Evolutionary conservation across 2,113 vertebrate genomes (phyloP), one percentile per base, ranked within the genome.

Genomic region (Cheilinus undulatus): DNA sequence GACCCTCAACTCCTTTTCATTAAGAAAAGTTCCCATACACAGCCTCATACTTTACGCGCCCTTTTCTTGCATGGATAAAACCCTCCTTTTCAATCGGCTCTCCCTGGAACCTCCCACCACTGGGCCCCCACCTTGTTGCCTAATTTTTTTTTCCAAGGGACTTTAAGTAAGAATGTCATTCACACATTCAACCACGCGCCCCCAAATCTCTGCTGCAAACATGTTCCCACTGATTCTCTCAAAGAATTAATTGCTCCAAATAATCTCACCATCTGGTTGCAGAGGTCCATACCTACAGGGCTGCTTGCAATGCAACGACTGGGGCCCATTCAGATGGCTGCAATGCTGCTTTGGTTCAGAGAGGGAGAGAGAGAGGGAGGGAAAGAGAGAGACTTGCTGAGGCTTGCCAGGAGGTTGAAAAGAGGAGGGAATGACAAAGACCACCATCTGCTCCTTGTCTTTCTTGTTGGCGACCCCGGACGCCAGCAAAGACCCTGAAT

Each of bases 201-300:
- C 82, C 94, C 94, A 93, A 94, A 90, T 95, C 95, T 94, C 92
- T 92, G 94, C 94, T 91, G 94, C 94, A 95, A 96, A 94, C 95
- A 94, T 95, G 95, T 96, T 96, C 96, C 96, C 95, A 96, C 95
- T 96, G 95, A 96, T 96, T 95, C 95, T 95, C 95, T 97, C 95
- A 96, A 96, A 96, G 96, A 97, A 98, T 97, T 96, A 99, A 97
- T 97, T 96, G 96, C 95, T 97, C 94, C 95, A 97, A 97, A 97
- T 97, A 97, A 97, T 97, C 96, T 96, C 95, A 95, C 96, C 96
- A 98, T 98, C 96, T 98, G 96, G 96, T 96, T 93, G 93, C 88
- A 92, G 94, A 95, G 95, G 95, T 96, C 95, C 93, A 93, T 96
- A 96, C 96, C 96, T 96, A 96, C 90, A 26, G 92, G 94, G 95